Conservation (phyloP, 2,888 invertebrate genomes). For the Geophilus truncorum region DNA sequence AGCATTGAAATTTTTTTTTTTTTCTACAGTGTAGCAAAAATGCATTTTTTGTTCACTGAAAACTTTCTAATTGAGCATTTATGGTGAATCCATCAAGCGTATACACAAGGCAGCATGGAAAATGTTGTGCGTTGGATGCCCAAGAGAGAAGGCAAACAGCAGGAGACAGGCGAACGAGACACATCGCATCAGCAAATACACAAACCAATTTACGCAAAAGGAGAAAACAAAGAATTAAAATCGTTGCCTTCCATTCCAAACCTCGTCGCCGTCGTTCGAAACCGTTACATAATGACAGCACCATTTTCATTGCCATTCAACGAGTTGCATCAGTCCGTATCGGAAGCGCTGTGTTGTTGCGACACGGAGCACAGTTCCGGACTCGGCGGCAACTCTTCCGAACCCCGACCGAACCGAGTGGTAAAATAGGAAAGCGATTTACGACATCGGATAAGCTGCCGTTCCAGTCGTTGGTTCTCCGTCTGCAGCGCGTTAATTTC, state of each 20-base stretch:
- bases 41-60: not conserved
- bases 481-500: constrained; percentile 73
- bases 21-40: not conserved
- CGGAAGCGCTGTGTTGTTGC: not conserved
- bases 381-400: constrained; percentile 45
- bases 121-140: not conserved
- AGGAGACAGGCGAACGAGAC: not conserved
- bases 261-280: not conserved
- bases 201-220: not conserved
- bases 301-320: not conserved
- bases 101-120: not conserved
- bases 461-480: constrained; percentile 76
- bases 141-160: not conserved
- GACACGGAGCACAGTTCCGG: not conserved
- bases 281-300: not conserved
- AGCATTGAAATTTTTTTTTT: not conserved
- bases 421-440: constrained; percentile 69
- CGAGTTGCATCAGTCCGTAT: not conserved
- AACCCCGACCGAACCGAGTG: constrained; percentile 55
- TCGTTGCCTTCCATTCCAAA: not conserved
- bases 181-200: not conserved
- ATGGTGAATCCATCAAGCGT: not conserved
- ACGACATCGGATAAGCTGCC: constrained; percentile 76
- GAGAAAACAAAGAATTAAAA: not conserved
- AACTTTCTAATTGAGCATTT: not conserved